Evolutionary conservation across 1,140 invertebrate genomes (phyloP).

Genomic region (Papilio machaon): DNA sequence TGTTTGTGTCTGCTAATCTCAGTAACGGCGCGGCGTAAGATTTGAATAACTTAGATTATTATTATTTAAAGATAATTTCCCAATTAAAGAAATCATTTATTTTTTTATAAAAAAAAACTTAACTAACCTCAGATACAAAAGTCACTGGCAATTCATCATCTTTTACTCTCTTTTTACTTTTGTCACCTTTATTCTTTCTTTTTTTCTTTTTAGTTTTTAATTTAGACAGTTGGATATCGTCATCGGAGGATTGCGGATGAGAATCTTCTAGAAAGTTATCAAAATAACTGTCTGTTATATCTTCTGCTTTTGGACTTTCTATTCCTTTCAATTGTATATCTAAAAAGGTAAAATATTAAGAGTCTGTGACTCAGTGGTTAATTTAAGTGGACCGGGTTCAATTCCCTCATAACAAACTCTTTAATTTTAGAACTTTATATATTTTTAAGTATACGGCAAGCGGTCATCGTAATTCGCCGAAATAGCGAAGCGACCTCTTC

Average conservation of each 20-base stretch:
- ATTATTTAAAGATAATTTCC: too few species aligned
- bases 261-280: slow-evolving; percentile 41
- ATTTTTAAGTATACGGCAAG: too few species aligned
- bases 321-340: not conserved
- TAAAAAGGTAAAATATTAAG: not conserved
- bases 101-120: not conserved
- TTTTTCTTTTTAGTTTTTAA: slow-evolving; percentile 51
- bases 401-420: too few species aligned
- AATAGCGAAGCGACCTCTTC: too few species aligned
- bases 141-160: slow-evolving; percentile 38
- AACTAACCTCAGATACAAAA: slow-evolving; percentile 24
- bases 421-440: too few species aligned
- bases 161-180: slow-evolving; percentile 45
- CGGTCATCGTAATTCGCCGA: too few species aligned
- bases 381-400: too few species aligned
- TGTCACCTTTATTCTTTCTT: slow-evolving; percentile 54
- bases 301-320: slow-evolving; percentile 36
- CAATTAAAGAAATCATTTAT: too few species aligned
- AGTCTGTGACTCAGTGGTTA: too few species aligned
- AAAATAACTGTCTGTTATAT: slow-evolving; percentile 26
- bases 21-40: too few species aligned
- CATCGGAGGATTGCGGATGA: slow-evolving; percentile 52
- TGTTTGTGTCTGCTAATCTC: too few species aligned
- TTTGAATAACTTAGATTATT: too few species aligned
- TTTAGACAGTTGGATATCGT: slow-evolving; percentile 57